Evolutionary conservation across 2,113 vertebrate genomes (phyloP).

Genomic region (Pteronura brasiliensis): DNA sequence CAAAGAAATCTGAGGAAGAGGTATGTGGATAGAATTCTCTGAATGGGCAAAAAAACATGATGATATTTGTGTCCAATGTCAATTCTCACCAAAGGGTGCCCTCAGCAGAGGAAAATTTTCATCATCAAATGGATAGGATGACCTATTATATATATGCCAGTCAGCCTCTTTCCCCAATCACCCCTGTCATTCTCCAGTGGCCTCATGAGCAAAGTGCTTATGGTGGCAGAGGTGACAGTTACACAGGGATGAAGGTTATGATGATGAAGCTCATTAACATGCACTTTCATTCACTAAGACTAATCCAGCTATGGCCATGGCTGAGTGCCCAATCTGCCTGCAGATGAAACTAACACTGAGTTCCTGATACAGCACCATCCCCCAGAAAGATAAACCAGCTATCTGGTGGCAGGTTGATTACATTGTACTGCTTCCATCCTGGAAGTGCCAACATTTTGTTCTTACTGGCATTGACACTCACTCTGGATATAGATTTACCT

Average conservation of each 20-base stretch:
- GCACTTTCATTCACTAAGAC: neutral
- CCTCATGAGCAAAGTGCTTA: neutral
- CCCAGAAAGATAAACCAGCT: neutral
- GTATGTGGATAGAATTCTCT: neutral
- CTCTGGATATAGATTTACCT: neutral
- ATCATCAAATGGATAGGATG: neutral
- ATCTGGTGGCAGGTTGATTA: neutral
- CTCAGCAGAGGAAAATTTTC: neutral
- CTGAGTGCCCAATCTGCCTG: neutral
- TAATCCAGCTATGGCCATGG: neutral
- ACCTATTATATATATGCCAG: neutral
- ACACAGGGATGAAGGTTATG: neutral
- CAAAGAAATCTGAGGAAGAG: neutral
- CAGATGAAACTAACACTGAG: neutral
- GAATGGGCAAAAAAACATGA: neutral
- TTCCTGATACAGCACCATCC: neutral
- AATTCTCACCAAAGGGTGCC: neutral
- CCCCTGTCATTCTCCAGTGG: neutral
- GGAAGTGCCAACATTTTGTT: neutral
- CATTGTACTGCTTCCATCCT: neutral
- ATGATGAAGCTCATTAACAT: neutral
- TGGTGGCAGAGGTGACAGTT: neutral
- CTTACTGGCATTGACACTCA: neutral
- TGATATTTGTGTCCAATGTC: neutral
- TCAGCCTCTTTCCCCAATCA: neutral